Evolutionary conservation across 2,888 invertebrate genomes (phyloP).

Genomic region (Tenthredo distinguenda): DNA sequence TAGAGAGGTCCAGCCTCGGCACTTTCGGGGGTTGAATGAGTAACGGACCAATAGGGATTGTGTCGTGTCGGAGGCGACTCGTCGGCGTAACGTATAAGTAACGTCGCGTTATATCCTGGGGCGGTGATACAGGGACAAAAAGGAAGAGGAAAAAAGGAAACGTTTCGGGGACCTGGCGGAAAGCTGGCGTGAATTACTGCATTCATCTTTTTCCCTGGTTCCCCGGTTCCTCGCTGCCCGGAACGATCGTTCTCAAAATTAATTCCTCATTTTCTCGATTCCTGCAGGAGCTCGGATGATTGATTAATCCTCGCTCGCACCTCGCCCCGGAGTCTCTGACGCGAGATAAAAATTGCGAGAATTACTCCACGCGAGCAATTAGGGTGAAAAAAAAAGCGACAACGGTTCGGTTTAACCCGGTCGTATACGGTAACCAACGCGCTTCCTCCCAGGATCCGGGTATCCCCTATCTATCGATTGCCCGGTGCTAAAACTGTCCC

Average conservation of each 20-base stretch:
- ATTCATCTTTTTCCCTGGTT: background rate
- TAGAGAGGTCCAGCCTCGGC: conserved; percentile 27
- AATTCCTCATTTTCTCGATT: background rate
- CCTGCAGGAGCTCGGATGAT: conserved; percentile 42
- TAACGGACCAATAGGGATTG: conserved; percentile 50
- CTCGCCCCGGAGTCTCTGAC: no score
- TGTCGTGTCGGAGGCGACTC: background rate
- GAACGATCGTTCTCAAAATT: background rate
- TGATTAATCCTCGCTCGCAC: no score
- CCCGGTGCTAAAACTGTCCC: conserved; percentile 63
- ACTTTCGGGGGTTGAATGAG: conserved; percentile 43
- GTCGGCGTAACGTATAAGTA: background rate
- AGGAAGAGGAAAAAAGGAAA: background rate
- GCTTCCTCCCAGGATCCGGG: conserved; percentile 46
- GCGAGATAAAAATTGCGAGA: conserved; percentile 11
- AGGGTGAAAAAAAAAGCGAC: conserved; percentile 43
- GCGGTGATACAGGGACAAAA: background rate
- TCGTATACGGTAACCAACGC: conserved; percentile 38
- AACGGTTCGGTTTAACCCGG: conserved; percentile 43
- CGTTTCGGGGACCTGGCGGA: background rate
- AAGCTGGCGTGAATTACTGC: conserved; percentile 43
- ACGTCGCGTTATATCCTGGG: conserved; percentile 35
- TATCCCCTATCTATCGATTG: conserved; percentile 66
- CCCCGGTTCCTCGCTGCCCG: background rate
- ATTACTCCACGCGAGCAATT: conserved; percentile 30